Conservation (phyloP, 1,140 invertebrate species). For the Heliconius hewitsoni region DNA sequence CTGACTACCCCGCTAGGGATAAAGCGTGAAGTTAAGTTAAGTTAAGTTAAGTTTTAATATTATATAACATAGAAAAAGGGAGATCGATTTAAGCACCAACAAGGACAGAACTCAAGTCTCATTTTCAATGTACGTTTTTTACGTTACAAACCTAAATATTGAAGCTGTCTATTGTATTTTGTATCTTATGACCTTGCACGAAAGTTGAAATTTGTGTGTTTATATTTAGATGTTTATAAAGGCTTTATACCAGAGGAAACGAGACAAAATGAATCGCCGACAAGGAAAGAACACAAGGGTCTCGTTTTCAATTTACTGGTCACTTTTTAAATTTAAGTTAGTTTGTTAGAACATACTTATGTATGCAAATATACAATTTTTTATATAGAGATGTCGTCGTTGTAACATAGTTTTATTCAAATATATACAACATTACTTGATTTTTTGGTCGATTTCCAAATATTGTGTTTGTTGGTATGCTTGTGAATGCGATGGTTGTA, state of each 20-base stretch:
- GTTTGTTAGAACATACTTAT: not conserved
- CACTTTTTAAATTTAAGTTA: conserved; percentile 33
- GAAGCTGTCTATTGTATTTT: conserved; percentile 24
- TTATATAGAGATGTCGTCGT: not conserved
- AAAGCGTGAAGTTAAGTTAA: too few species aligned
- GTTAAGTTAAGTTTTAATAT: too few species aligned
- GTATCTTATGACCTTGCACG: conserved; percentile 1
- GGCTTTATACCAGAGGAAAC: not conserved
- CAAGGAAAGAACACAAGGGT: not conserved
- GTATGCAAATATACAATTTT: not conserved
- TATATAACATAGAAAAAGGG: too few species aligned
- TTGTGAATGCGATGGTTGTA: too few species aligned
- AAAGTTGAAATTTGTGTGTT: conserved; percentile 1
- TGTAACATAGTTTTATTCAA: not conserved
- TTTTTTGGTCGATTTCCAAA: too few species aligned
- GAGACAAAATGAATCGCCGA: not conserved
- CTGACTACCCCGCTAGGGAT: too few species aligned
- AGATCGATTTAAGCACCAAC: too few species aligned
- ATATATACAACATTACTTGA: too few species aligned
- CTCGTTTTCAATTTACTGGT: conserved; percentile 34
- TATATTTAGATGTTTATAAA: not conserved
- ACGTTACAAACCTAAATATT: conserved; percentile 60
- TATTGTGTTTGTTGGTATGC: too few species aligned
- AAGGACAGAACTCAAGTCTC: too few species aligned
- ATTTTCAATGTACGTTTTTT: conserved; percentile 57